Conservation (phyloP, 2,113 vertebrate species). For the Neomonachus schauinslandi region DNA sequence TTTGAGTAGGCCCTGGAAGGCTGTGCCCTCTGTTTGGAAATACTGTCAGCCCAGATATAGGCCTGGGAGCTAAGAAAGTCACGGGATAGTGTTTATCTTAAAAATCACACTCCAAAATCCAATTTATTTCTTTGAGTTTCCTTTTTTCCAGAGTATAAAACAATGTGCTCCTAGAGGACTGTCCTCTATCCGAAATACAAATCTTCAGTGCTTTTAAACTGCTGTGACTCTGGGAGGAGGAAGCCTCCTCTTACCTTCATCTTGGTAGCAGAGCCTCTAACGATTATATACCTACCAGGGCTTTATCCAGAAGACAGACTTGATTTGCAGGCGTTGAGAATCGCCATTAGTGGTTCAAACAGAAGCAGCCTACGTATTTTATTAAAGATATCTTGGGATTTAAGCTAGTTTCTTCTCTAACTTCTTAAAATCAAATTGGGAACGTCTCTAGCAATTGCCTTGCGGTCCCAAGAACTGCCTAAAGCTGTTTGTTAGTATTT, state of each 20-base stretch:
- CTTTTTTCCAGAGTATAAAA: conserved; percentile 8
- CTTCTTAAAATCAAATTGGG: background rate
- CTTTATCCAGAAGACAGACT: background rate
- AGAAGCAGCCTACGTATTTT: conserved; percentile 37
- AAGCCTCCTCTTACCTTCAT: background rate
- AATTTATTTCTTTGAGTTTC: background rate
- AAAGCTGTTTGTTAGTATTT: background rate
- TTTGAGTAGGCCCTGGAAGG: background rate
- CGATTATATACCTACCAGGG: background rate
- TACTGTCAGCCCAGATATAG: background rate
- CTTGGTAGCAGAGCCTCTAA: background rate
- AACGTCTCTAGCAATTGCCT: background rate
- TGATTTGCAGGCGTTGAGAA: background rate
- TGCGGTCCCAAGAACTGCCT: background rate
- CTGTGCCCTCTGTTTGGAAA: conserved; percentile 22
- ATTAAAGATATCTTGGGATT: conserved; percentile 31
- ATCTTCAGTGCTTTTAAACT: background rate
- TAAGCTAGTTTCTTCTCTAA: conserved; percentile 4
- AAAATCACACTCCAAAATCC: background rate
- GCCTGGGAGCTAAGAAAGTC: background rate
- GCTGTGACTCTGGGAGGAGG: background rate
- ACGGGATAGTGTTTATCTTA: background rate
- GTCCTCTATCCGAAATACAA: background rate
- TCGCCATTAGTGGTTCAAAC: background rate
- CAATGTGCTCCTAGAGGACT: background rate